Evolutionary conservation across 2,113 vertebrate species (phyloP), one percentile per base, ranked within the genome.

Genomic region (Galeopterus variegatus): DNA sequence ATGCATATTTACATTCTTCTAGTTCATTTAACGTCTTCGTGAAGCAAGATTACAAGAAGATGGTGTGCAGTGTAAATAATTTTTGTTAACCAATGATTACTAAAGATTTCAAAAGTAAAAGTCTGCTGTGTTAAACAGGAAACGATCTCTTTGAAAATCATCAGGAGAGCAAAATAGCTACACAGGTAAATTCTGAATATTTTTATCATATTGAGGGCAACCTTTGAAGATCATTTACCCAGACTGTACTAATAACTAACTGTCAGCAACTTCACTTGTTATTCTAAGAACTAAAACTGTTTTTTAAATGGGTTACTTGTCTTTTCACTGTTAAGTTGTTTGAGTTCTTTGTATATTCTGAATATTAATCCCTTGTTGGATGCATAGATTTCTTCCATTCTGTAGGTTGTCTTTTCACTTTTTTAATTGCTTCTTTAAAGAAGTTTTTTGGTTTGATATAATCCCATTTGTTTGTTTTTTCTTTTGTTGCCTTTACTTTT

Each of bases 271-370:
- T 91, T 85, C 77, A n/a, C 12, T 88, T 79, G 11, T 17, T 97
- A 97, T 96, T 65, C 93, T 93, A 80, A 88, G 84, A 97, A 90
- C 6, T 69, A 33, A 85, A 48, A 19, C 82, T 41, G 4, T 41
- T 41, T 41, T 41, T 41, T 41, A 41, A 41, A 41, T 41, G 41
- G 41, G 41, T 41, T 41, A 41, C 41, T 41, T 41, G 41, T 41
- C 41, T 41, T 41, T 41, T 41, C 41, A 41, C 41, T 41, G 41
- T 41, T 41, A 41, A 41, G 41, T 41, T 41, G 41, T 41, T 4
- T 41, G 41, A 41, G 41, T 41, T 41, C 41, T 41, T 41, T 41
- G 41, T 41, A 41, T 41, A 41, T 41, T 41, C 41, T 41, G 41
- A 41, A 41, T 41, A 41, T 41, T 41, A 41, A 41, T 41, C 41